Evolutionary conservation across 2,797 vertebrate species (phyloP), one percentile per base, ranked within the genome.

Genomic region (Cirrhinus mrigala): DNA sequence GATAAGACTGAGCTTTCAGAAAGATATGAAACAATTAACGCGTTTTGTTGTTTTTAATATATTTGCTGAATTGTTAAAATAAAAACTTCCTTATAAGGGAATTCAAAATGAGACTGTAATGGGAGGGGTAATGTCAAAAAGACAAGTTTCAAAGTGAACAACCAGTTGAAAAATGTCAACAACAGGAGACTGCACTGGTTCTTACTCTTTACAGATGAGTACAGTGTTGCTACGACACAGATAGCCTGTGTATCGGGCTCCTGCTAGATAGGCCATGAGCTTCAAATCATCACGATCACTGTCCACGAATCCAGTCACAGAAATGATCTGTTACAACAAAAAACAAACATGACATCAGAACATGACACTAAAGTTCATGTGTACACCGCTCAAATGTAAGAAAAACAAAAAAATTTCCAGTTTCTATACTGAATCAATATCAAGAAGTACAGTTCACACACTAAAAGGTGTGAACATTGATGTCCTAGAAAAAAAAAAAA

Each of bases 151-250:
- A 12, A 14, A 40, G 78, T 33, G 16, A 75, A 20, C 18, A 69
- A 33, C 27, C 29, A 37, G 22, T 5, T 77, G 33, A 9, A 58
- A 81, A 22, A 40, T 7, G n/a, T 27, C 56, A 48, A 58, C n/a
- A 66, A 56, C 4, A 20, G 22, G 16, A 60, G n/a, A 76, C 4
- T 14, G 18, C 33, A 74, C 2, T 27, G 18, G 50, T 15, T 90
- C 97, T 97, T 95, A 99, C 98, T 98, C 97, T 95, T 98, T 99
- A 87, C 98, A 99, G 94, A 99, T 96, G 94, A 99, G 98, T 46
- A 99, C 96, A 0, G 97, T 99, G 92, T 99, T 99, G 90, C 97
- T 98, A 82, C 97, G 97, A 86, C 98, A 99, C 58, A 99, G 92
- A 87, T 99, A 99, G 52, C 98, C 98, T 0, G 98, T 99, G 90